Conservation (phyloP, 1,140 invertebrate species). For the Drosophila tsacasi region DNA sequence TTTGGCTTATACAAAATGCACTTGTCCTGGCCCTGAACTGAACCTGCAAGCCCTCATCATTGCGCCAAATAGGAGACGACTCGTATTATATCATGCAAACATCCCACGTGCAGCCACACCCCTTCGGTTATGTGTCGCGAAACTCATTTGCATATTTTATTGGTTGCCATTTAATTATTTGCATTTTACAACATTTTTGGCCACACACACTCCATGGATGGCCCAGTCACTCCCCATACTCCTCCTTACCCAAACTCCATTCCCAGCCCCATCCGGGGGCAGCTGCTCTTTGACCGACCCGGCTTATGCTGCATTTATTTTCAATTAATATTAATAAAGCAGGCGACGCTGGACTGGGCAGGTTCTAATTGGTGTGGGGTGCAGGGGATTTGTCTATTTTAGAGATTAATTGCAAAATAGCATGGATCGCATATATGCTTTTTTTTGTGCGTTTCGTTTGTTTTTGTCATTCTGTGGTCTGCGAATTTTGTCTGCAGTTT, state of each 20-base stretch:
- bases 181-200: slow-evolving; percentile 74
- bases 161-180: slow-evolving; percentile 82
- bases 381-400: slow-evolving; percentile 32
- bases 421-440: slow-evolving; percentile 21
- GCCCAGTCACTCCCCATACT: too few species aligned
- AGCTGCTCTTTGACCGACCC: slow-evolving; percentile 60
- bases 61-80: not conserved
- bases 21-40: not conserved
- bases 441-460: slow-evolving; percentile 4
- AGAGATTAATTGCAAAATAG: slow-evolving; percentile 71
- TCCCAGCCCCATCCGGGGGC: not conserved
- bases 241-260: not conserved
- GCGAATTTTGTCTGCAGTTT: slow-evolving; percentile 47
- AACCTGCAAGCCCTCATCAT: not conserved
- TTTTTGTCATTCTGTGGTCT: slow-evolving; percentile 28
- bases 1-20: slow-evolving; percentile 10
- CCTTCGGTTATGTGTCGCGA: slow-evolving; percentile 31
- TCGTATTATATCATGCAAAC: slow-evolving; percentile 10
- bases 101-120: not conserved
- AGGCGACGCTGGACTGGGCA: not conserved
- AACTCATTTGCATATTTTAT: slow-evolving; percentile 83
- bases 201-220: slow-evolving; percentile 2
- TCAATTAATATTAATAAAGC: slow-evolving; percentile 83
- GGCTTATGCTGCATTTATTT: slow-evolving; percentile 81
- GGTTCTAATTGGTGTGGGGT: not conserved